Evolutionary conservation across 2,113 vertebrate species (phyloP).

Genomic region (Climacteris rufus): DNA sequence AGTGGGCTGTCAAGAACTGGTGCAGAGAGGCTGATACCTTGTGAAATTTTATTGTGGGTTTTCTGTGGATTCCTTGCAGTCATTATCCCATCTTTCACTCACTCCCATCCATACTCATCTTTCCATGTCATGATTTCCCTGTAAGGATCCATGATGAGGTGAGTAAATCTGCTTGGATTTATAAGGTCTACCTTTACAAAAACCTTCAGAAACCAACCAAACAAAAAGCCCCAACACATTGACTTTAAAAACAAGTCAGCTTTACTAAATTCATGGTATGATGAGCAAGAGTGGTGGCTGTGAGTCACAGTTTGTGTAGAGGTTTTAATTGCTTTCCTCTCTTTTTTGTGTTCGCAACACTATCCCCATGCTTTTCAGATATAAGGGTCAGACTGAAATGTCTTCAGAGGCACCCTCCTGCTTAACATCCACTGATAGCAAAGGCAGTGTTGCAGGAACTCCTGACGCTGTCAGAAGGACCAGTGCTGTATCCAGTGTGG

Average conservation of each 20-base stretch:
- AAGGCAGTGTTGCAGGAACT: not conserved
- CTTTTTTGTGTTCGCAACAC: not conserved
- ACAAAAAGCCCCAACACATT: too few relatives aligned
- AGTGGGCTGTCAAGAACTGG: not conserved
- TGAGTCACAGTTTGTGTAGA: not conserved
- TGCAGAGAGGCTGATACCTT: not conserved
- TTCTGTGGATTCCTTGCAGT: not conserved
- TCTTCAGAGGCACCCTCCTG: not conserved
- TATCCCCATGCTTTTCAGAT: not conserved
- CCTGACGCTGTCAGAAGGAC: not conserved
- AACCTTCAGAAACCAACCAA: not conserved
- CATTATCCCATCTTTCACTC: not conserved
- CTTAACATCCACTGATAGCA: not conserved
- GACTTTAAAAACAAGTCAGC: not conserved
- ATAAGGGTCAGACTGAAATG: not conserved
- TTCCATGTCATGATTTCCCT: not conserved
- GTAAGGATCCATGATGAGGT: not conserved
- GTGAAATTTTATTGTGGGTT: not conserved
- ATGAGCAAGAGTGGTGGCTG: not conserved
- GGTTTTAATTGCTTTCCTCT: not conserved
- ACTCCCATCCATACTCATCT: not conserved
- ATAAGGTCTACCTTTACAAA: not conserved
- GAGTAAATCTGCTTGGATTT: not conserved
- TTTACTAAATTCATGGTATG: not conserved
- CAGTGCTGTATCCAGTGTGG: not conserved